Percentiles rank a stretch among this genome's conserved stretches.
phyloP scores from a whole-genome alignment of 2,113 vertebrate genomes.

The Nothoprocta perdicaria region DNA sequence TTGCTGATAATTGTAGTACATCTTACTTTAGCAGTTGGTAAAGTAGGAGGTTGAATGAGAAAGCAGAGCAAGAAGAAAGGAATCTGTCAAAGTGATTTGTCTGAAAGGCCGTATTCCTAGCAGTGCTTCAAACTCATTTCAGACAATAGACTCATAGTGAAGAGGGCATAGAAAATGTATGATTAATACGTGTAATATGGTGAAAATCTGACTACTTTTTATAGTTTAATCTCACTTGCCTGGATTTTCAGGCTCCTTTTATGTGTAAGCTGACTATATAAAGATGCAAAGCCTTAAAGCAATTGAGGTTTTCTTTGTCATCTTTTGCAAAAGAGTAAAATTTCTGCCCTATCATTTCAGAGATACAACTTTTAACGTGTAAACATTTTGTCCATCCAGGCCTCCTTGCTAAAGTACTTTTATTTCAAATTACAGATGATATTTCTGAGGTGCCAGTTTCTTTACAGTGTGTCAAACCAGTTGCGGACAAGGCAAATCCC shows the following conservation, averaged over 20 bases:
- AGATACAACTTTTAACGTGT: background rate
- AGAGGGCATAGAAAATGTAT: background rate
- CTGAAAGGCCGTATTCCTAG: background rate
- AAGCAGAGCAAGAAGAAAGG: background rate
- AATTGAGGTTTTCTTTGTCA: background rate
- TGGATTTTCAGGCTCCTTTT: background rate
- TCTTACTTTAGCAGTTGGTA: background rate
- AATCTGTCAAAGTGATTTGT: background rate
- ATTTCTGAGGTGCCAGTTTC: constrained; percentile 81
- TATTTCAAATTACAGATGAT: constrained; percentile 80
- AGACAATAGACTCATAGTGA: background rate
- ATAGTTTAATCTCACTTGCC: background rate
- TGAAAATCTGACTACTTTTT: background rate
- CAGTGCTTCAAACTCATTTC: background rate
- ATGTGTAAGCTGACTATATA: background rate
- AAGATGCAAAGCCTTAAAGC: background rate
- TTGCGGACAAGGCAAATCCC: constrained; percentile 91
- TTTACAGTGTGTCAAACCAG: constrained; percentile 86
- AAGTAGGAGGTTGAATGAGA: background rate
- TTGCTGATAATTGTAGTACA: background rate
- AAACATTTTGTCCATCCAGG: background rate
- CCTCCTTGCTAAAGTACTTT: background rate
- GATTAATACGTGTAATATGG: background rate
- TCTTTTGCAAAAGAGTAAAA: background rate
- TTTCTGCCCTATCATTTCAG: accelerated